phyloP scores from a whole-genome alignment of 2,888 invertebrate species.

The Sminthurides aquaticus region DNA sequence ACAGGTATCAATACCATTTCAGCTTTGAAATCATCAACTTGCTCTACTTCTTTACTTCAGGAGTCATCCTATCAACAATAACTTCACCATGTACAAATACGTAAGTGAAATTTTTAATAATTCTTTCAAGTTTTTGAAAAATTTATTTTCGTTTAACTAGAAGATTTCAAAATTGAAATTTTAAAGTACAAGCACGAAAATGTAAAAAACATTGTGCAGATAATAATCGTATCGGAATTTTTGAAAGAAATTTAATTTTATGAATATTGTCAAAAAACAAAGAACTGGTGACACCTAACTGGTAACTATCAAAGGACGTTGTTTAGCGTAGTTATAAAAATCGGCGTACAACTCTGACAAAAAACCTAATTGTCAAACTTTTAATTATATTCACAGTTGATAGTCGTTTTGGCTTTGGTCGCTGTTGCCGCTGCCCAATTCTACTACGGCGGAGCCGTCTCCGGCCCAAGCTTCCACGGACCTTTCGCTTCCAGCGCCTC shows the following conservation, averaged over 20 bases:
- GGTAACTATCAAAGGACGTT: no score
- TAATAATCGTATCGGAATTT: not conserved
- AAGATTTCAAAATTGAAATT: conserved; percentile 2
- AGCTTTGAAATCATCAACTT: not conserved
- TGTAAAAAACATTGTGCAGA: not conserved
- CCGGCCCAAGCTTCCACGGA: conserved; percentile 30
- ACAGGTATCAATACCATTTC: not conserved
- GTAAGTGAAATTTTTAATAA: conserved; percentile 23
- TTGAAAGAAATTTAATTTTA: no score
- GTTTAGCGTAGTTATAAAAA: no score
- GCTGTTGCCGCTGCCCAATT: conserved; percentile 36
- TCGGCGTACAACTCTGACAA: no score
- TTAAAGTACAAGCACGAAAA: not conserved
- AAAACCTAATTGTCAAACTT: no score
- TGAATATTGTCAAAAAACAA: no score
- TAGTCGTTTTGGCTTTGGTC: conserved; percentile 34
- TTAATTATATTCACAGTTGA: no score
- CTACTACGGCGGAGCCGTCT: conserved; percentile 24
- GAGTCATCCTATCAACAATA: not conserved
- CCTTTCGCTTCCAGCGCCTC: conserved; percentile 30
- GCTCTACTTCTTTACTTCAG: not conserved
- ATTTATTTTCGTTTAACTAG: not conserved
- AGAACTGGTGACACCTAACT: no score
- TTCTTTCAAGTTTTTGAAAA: no score
- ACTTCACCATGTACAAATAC: conserved; percentile 35